Percentiles rank a stretch among this genome's conserved stretches.
These are phyloP conservation scores for Drosophila vallismaia DNA, from an alignment of 2,888 invertebrate genomes.

Conservation along the genomic window DNA sequence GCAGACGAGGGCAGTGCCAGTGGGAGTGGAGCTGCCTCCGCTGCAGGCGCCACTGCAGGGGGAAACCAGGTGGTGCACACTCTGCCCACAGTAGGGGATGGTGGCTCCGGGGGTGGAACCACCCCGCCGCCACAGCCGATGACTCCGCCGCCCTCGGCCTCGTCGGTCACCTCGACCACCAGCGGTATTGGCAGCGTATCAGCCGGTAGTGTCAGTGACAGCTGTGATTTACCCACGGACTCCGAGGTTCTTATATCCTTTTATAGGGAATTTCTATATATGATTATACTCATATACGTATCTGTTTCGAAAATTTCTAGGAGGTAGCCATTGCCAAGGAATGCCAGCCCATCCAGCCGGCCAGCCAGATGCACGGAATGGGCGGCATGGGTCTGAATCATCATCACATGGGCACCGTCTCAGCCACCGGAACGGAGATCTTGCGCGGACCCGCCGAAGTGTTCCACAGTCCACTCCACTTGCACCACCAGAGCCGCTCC, in stretches of 20 bases:
- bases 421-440: slow-evolving; percentile 72
- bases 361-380: slow-evolving; percentile 75
- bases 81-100: slow-evolving; percentile 8
- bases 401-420: slow-evolving; percentile 73
- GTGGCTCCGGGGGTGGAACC: slow-evolving; percentile 19
- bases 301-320: slow-evolving; percentile 81
- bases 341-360: slow-evolving; percentile 87
- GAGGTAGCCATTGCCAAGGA: slow-evolving; percentile 88
- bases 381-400: slow-evolving; percentile 55
- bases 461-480: slow-evolving; percentile 86
- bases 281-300: not conserved
- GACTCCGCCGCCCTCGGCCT: slow-evolving; percentile 83
- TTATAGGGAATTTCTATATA: not conserved
- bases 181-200: slow-evolving; percentile 82
- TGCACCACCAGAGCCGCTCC: slow-evolving; percentile 89
- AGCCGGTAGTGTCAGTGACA: slow-evolving; percentile 82
- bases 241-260: slow-evolving; percentile 79
- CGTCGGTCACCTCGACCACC: slow-evolving; percentile 82
- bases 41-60: slow-evolving; percentile 56
- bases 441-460: slow-evolving; percentile 85
- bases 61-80: slow-evolving; percentile 25
- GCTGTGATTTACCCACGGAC: slow-evolving; percentile 83
- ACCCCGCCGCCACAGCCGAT: slow-evolving; percentile 78
- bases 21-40: slow-evolving; percentile 52
- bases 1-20: slow-evolving; percentile 74